phyloP scores from a whole-genome alignment of 1,140 invertebrate genomes.

The Andrena cerasifolii region DNA sequence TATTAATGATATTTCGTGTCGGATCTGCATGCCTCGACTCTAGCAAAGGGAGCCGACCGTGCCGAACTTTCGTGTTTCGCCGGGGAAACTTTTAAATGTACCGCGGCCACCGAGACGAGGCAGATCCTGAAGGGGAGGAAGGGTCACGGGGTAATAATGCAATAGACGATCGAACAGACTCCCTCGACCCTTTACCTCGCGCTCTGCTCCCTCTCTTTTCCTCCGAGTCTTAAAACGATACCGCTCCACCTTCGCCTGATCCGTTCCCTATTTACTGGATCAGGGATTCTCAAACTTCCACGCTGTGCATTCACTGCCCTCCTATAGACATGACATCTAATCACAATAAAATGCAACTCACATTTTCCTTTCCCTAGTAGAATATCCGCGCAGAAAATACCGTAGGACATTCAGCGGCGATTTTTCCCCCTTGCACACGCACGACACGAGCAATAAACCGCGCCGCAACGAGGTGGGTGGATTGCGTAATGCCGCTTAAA shows the following conservation, averaged over 20 bases:
- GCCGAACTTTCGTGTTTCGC: constrained; percentile 62
- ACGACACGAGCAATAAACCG: constrained; percentile 52
- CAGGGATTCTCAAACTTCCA: constrained; percentile 55
- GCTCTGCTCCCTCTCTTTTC: constrained; percentile 9
- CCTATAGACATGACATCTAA: no score
- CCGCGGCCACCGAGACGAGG: constrained; percentile 1
- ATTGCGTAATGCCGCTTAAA: constrained; percentile 70
- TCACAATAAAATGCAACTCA: no score
- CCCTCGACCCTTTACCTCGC: constrained; percentile 17
- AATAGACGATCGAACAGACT: constrained; percentile 61
- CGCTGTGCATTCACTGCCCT: no score
- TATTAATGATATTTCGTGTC: constrained; percentile 80
- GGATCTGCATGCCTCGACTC: constrained; percentile 76
- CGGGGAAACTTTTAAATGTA: constrained; percentile 37
- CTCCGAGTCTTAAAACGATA: constrained; percentile 22
- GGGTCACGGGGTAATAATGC: constrained; percentile 61
- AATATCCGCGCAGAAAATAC: no score
- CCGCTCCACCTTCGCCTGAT: constrained; percentile 48
- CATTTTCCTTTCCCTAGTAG: no score
- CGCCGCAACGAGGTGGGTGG: constrained; percentile 66
- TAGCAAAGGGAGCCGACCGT: constrained; percentile 64
- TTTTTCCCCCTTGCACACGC: constrained; percentile 14
- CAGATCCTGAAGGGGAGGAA: constrained; percentile 35
- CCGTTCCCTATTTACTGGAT: constrained; percentile 52
- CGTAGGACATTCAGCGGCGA: no score